A percentile compares a stretch with the other conserved stretches of the same genome.
These are phyloP conservation scores for Peromyscus attwateri DNA, from an alignment of 2,797 vertebrate species.

Conservation along the genomic window DNA sequence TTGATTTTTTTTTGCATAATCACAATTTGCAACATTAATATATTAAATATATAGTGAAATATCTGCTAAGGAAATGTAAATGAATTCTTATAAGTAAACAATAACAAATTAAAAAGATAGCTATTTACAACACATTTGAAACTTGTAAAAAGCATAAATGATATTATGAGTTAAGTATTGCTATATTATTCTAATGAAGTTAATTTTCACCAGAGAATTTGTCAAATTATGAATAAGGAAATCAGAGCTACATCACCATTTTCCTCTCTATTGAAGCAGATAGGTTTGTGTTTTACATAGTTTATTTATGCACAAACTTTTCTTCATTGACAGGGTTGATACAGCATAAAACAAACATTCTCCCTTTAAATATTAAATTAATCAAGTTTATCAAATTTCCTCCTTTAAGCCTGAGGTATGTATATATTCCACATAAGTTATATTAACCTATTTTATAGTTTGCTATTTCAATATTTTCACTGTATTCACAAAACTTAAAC, in stretches of 20 bases:
- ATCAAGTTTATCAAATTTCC: neutral
- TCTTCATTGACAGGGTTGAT: neutral
- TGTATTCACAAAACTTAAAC: neutral
- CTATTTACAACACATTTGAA: constrained; percentile 41
- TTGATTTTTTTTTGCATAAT: constrained; percentile 14
- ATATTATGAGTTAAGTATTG: neutral
- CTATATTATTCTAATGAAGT: constrained; percentile 5
- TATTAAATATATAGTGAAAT: neutral
- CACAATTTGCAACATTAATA: constrained; percentile 39
- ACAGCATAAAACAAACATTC: neutral
- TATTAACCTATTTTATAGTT: constrained; percentile 50
- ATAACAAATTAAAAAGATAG: neutral
- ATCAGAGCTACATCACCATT: neutral
- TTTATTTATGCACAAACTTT: constrained; percentile 1
- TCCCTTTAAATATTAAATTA: neutral
- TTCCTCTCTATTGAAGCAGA: neutral
- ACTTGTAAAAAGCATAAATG: neutral
- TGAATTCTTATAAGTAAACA: neutral
- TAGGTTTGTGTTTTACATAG: constrained; percentile 56
- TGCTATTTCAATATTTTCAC: neutral
- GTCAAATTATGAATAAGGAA: constrained; percentile 31
- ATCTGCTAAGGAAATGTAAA: constrained; percentile 49
- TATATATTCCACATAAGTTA: neutral
- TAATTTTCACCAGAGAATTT: constrained; percentile 8
- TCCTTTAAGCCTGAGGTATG: constrained; percentile 6